Evolutionary conservation across 2,797 vertebrate species (phyloP).

Genomic region (Capromys pilorides): DNA sequence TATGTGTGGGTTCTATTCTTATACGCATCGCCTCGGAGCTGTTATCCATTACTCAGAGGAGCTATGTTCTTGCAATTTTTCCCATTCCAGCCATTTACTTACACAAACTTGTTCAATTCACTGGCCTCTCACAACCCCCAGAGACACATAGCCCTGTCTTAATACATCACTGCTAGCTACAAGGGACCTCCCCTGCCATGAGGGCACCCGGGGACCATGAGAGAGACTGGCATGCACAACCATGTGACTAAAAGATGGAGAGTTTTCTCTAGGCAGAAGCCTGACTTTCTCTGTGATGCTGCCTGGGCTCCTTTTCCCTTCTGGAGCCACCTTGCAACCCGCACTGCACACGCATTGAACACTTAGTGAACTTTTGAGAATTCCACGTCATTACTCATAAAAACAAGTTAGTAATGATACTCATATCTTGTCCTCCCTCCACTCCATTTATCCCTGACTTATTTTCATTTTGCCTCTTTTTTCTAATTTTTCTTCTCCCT

Average conservation of each 20-base stretch:
- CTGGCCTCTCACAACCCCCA: neutral
- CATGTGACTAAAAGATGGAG: neutral
- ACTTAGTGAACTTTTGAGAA: neutral
- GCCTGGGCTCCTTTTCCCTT: neutral
- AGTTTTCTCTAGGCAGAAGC: neutral
- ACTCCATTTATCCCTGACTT: neutral
- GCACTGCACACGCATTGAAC: rapidly evolving
- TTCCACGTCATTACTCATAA: neutral
- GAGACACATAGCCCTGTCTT: neutral
- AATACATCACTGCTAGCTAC: neutral
- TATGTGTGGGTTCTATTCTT: neutral
- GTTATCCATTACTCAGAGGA: neutral
- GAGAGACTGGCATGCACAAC: neutral
- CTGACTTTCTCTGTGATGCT: neutral
- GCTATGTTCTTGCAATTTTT: neutral
- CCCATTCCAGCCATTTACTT: neutral
- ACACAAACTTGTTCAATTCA: neutral
- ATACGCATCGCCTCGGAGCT: neutral
- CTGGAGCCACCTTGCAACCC: neutral
- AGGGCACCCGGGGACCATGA: neutral
- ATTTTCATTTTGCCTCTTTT: neutral
- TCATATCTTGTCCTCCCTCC: neutral
- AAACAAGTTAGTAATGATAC: neutral
- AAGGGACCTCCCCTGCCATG: neutral
- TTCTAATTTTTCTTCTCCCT: neutral